Conservation (phyloP, 2,113 vertebrate genomes). For the Shinisaurus crocodilurus region DNA sequence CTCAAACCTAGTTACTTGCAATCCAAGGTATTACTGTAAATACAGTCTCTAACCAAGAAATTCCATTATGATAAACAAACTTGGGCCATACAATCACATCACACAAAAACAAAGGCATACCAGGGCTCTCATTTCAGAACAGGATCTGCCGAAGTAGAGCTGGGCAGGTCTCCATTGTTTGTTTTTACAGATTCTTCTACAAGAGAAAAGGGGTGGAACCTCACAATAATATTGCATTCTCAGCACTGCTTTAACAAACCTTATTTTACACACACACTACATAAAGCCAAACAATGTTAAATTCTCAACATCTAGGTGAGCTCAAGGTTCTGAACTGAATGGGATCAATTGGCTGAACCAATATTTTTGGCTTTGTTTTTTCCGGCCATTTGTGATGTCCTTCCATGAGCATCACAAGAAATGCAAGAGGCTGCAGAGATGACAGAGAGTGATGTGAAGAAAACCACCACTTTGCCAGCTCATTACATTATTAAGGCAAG, state of each 20-base stretch:
- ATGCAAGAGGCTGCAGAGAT: neutral
- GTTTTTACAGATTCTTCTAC: conserved; percentile 77
- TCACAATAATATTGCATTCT: conserved; percentile 8
- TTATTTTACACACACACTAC: neutral
- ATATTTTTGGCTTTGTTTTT: neutral
- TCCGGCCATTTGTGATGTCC: neutral
- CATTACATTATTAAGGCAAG: too few species aligned
- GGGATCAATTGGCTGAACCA: neutral
- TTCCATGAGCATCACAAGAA: neutral
- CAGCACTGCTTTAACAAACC: neutral
- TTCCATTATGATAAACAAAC: conserved; percentile 51
- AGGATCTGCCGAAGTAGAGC: conserved; percentile 67
- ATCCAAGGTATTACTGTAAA: too few species aligned
- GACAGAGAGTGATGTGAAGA: neutral
- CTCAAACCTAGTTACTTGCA: too few species aligned
- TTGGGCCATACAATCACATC: neutral
- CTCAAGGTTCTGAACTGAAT: neutral
- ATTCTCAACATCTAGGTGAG: neutral
- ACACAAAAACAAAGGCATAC: conserved; percentile 27
- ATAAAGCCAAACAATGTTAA: neutral
- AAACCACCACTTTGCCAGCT: neutral
- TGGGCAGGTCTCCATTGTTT: conserved; percentile 69
- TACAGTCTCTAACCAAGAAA: conserved; percentile 68
- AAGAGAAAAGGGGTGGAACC: conserved; percentile 41
- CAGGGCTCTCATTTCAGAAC: conserved; percentile 75